Percentiles rank a stretch among this genome's conserved stretches.
phyloP scores from a whole-genome alignment of 2,888 invertebrate species.

The Lasius fuliginosus region DNA sequence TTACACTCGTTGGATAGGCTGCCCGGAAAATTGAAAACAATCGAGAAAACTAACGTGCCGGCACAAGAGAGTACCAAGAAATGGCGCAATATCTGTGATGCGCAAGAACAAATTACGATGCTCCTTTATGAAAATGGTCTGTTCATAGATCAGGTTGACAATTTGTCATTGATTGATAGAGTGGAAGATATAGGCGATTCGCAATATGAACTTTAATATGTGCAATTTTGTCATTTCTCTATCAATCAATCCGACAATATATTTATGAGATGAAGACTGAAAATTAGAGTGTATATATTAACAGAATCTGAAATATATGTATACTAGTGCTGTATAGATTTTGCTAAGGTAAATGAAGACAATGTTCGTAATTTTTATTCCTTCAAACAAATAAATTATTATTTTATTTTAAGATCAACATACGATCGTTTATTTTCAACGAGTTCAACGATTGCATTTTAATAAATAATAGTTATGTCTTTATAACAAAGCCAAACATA shows the following conservation, averaged over 20 bases:
- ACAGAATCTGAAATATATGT: background rate
- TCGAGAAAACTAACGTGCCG: conserved; percentile 74
- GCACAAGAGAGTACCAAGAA: conserved; percentile 79
- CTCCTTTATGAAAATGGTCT: conserved; percentile 78
- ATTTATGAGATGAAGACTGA: conserved; percentile 60
- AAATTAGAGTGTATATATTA: conserved; percentile 38
- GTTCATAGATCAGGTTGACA: conserved; percentile 77
- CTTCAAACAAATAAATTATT: conserved; percentile 6
- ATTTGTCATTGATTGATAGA: conserved; percentile 66
- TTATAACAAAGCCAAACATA: conserved; percentile 44
- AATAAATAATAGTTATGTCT: conserved; percentile 47
- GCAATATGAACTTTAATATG: conserved; percentile 65
- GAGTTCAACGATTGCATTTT: conserved; percentile 20
- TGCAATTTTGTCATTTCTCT: conserved; percentile 14
- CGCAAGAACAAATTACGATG: conserved; percentile 79
- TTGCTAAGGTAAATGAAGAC: background rate
- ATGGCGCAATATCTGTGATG: conserved; percentile 81
- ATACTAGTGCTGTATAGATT: conserved; percentile 1
- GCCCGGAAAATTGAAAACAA: conserved; percentile 74
- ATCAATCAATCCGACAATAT: conserved; percentile 26
- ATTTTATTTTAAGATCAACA: conserved; percentile 25
- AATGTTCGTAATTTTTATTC: background rate
- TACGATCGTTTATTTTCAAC: conserved; percentile 48
- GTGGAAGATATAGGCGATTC: conserved; percentile 70
- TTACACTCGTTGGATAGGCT: conserved; percentile 78